Base-by-base conservation (phyloP, 2,888 invertebrate genomes). In the Amaurobius ferox region DNA sequence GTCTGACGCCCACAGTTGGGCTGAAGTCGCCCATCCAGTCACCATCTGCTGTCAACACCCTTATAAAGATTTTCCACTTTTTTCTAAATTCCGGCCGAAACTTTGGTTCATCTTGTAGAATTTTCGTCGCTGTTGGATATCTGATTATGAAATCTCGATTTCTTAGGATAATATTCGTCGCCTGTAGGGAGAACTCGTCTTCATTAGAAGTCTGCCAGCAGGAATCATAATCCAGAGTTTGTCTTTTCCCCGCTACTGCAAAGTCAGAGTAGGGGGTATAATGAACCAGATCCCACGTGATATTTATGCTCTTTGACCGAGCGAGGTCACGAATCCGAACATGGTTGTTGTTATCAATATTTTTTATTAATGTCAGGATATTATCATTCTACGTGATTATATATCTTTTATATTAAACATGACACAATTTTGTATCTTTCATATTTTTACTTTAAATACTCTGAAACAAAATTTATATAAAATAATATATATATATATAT, bases 41-140 rank as follows among this genome's bases (percentile, higher is more conserved):
- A 35, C 70, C 13, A 70, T 48, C 67, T 66, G 26, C 83, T 77
- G 83, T 76, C 76, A 76, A 80, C 62, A 76, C 70, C 83, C 77
- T 77, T 62, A 80, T 29, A 71, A 80, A 26, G 29, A 19, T 61
- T 62, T 35, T 35, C 16, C 44, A 16, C 16, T 44, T 6, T 55
- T 55, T 23, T 23, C 1, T 23, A 16, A 23, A 23, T 23, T 23
- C 3, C 23, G 16, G 2, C 44, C 2, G 2, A 16, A 55, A 23
- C 23, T 55, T 55, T 55, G 23, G 5, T 55, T 55, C 5, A n/a
- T 3, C 23, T 23, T 7, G 55, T 23, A 11, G 11, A n/a, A 55
- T 55, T 55, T 55, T 23, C 5, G 5, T 16, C 30, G 29, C 72
- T 26, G 64, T 26, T 19, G 79, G 72, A 61, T 62, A 19, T 44